A percentile compares a stretch with the other conserved stretches of the same genome.
Evolutionary conservation across 2,113 vertebrate species (phyloP).

Genomic region (Oncorhynchus tshawytscha): DNA sequence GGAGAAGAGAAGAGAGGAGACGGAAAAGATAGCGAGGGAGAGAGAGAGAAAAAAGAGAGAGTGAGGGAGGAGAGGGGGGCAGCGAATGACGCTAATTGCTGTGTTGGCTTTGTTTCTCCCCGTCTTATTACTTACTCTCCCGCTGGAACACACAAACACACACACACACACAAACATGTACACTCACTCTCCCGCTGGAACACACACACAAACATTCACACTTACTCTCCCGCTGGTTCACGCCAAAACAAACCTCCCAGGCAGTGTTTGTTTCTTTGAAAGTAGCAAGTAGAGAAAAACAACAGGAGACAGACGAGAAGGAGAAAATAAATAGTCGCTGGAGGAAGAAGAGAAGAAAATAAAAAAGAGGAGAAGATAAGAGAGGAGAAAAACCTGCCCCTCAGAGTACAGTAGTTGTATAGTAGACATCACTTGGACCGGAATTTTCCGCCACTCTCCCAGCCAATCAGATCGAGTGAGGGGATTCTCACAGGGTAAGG

Average conservation of each 20-base stretch:
- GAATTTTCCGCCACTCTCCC: constrained; percentile 59
- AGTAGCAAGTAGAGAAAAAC: constrained; percentile 26
- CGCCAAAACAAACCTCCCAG: constrained; percentile 1
- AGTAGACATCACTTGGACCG: constrained; percentile 25
- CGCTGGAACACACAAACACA: constrained; percentile 2
- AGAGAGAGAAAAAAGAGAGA: neutral
- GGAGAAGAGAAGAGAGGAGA: neutral
- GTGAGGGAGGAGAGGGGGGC: neutral
- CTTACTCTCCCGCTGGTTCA: neutral
- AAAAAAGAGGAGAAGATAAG: neutral
- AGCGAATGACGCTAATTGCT: constrained; percentile 52
- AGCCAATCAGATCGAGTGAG: constrained; percentile 54
- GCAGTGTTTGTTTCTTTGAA: constrained; percentile 25
- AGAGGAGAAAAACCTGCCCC: neutral
- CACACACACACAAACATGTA: neutral
- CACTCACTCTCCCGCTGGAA: constrained; percentile 40
- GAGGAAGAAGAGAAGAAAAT: neutral
- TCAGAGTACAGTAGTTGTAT: neutral
- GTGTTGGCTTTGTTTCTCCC: constrained; percentile 50
- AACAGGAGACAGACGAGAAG: constrained; percentile 10
- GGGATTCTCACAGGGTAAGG: constrained; percentile 38
- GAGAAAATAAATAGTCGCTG: neutral
- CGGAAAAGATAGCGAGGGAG: neutral
- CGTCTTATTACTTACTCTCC: constrained; percentile 53
- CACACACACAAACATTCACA: constrained; percentile 2